Base-by-base conservation (phyloP, 2,888 invertebrate genomes). In the Tridacna crocea region DNA sequence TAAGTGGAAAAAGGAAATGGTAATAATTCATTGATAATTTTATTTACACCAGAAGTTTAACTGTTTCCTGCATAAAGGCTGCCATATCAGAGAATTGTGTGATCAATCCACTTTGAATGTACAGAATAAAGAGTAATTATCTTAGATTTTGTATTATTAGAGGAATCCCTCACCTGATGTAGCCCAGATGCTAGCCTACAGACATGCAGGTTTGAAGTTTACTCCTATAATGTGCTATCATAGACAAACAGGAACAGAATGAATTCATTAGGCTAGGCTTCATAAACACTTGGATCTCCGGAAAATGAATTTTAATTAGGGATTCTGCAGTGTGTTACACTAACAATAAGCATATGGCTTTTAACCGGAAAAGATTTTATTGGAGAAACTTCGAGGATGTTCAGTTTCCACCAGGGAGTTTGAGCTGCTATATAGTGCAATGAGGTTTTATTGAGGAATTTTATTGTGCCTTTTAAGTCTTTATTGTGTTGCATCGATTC, bases 211-310 rank as follows among this genome's bases (percentile, higher is more conserved):
- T 48, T 70, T 70, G 19, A 48, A 26, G 48, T 51, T 51, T 70
- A 22, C 70, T 70, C 15, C 4, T 70, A 70, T 70, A 70, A 70
- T 70, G 70, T 70, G 70, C 70, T 70, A 70, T 51, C 48, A 70
- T 70, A 70, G 17, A 70, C 70, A 51, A 51, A 70, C 70, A 70
- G 70, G 70, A 22, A 70, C 70, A 70, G 70, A 47, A 70, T 70
- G 70, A 51, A 70, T 51, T 70, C 70, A 70, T 70, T 70, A 70
- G 51, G 51, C 70, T 17, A 12, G 51, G 19, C 70, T 70, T 70
- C 70, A 70, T 15, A 70, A 48, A 70, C 51, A 70, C 22, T 70
- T 47, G n/a, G 24, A 70, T 51, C 19, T 36, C 36, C 13, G 11
- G 26, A 51, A 70, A 70, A 70, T 70, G 46, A 47, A 70, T 48